Percentiles rank a stretch among this genome's conserved stretches.
Conservation (phyloP, 2,888 invertebrate species). For the Schizotus pectinicornis region DNA sequence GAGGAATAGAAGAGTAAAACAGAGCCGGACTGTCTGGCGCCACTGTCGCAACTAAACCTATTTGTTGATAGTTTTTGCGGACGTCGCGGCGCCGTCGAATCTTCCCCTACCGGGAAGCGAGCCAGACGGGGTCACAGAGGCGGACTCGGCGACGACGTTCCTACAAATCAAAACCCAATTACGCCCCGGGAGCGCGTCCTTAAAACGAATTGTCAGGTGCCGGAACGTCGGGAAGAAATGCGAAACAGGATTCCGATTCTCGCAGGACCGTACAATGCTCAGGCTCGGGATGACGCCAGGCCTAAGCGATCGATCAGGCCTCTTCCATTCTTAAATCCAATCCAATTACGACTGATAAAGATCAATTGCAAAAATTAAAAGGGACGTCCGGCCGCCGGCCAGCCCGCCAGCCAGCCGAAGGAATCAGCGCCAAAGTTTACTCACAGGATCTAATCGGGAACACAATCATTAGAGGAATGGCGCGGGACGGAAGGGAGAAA, state of each 20-base stretch:
- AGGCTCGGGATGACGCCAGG: constrained; percentile 13
- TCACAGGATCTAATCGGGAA: too few relatives aligned
- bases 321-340: constrained; percentile 29
- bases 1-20: constrained; percentile 23
- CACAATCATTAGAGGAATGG: too few relatives aligned
- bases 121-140: too few relatives aligned
- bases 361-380: constrained; percentile 24
- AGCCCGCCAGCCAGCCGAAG: too few relatives aligned
- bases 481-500: too few relatives aligned
- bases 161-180: not conserved
- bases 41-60: constrained; percentile 39
- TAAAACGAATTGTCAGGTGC: not conserved
- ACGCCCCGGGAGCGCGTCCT: not conserved
- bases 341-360: constrained; percentile 29
- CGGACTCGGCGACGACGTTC: too few relatives aligned
- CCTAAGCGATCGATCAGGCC: constrained; percentile 25
- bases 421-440: too few relatives aligned
- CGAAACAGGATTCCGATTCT: not conserved
- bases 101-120: not conserved
- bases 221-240: not conserved
- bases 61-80: constrained; percentile 46
- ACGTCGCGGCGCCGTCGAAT: constrained; percentile 35
- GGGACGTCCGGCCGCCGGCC: constrained; percentile 1
- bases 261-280: not conserved
- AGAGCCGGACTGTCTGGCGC: constrained; percentile 40